A percentile compares a stretch with the other conserved stretches of the same genome.
Evolutionary conservation across 1,140 invertebrate genomes (phyloP).

Genomic region (Ditylenchus dipsaci): DNA sequence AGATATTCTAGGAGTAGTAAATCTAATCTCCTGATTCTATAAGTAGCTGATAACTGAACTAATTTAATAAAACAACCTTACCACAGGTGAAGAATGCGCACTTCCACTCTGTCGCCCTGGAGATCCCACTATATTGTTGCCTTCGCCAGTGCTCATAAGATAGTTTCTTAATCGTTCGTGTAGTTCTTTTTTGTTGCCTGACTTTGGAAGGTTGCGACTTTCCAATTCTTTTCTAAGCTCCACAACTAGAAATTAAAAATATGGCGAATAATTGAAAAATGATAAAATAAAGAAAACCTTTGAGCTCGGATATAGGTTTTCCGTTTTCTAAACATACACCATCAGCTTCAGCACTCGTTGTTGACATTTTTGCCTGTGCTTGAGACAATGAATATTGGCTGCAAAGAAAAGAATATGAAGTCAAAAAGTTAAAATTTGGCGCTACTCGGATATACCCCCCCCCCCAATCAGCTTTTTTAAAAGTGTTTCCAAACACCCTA

Average conservation of each 20-base stretch:
- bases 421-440: too few species aligned
- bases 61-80: neutral
- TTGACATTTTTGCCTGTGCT: neutral
- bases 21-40: neutral
- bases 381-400: too few species aligned
- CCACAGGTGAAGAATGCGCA: constrained; percentile 9
- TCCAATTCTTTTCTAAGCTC: constrained; percentile 31
- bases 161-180: constrained; percentile 21
- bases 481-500: too few species aligned
- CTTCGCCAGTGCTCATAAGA: constrained; percentile 12
- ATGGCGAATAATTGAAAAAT: neutral
- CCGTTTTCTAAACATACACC: neutral
- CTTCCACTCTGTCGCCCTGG: neutral
- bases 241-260: constrained; percentile 7
- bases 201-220: constrained; percentile 30
- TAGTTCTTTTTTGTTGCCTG: constrained; percentile 33
- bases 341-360: neutral
- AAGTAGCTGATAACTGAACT: neutral
- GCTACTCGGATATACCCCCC: too few species aligned
- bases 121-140: neutral
- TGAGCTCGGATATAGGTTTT: neutral
- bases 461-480: too few species aligned
- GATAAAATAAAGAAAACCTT: neutral
- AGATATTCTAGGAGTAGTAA: too few species aligned
- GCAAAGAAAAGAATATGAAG: too few species aligned